Percentiles rank a stretch among this genome's conserved stretches.
These are phyloP conservation scores for Scaptomyza polygonia DNA, from an alignment of 2,888 invertebrate species.

Conservation along the genomic window DNA sequence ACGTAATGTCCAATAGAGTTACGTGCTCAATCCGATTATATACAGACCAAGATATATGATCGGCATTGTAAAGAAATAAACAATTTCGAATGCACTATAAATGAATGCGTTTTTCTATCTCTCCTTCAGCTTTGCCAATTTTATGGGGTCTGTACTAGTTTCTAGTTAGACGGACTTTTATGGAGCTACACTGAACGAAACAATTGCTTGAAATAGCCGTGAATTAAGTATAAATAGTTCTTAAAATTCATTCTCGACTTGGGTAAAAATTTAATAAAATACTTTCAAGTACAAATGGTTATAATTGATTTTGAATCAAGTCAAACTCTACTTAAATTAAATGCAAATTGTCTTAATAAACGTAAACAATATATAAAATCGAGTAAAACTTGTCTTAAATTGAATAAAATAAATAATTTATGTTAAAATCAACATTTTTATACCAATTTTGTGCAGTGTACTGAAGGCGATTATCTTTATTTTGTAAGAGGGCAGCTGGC, in stretches of 20 bases:
- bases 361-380: background rate
- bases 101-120: constrained; percentile 24
- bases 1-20: constrained; percentile 44
- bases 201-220: background rate
- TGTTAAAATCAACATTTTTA: too few relatives aligned
- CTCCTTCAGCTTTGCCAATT: constrained; percentile 23
- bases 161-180: constrained; percentile 17
- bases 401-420: too few relatives aligned
- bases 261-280: background rate
- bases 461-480: constrained; percentile 37
- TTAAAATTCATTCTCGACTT: background rate
- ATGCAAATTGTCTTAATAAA: too few relatives aligned
- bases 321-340: background rate
- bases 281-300: background rate
- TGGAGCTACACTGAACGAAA: constrained; percentile 32
- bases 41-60: constrained; percentile 43
- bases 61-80: constrained; percentile 34
- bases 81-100: constrained; percentile 49
- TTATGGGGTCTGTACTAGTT: constrained; percentile 27
- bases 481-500: constrained; percentile 45
- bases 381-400: background rate
- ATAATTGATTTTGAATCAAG: background rate
- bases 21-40: constrained; percentile 65
- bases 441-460: constrained; percentile 26
- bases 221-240: too few relatives aligned